Percentiles rank a stretch among this genome's conserved stretches.
phyloP scores from a whole-genome alignment of 2,888 invertebrate genomes.

The Anorthoa munda region DNA sequence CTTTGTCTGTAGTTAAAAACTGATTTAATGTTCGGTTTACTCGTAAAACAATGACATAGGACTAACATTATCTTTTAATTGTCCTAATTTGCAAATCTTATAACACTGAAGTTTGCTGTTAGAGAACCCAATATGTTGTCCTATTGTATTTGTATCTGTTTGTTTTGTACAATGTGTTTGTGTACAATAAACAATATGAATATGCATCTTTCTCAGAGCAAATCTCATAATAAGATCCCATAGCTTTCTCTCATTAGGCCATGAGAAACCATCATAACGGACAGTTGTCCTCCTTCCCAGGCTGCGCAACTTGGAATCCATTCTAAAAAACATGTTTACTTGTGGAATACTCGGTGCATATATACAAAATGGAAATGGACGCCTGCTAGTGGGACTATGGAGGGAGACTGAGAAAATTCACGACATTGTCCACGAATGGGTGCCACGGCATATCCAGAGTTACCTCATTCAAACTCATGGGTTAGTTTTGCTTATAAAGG shows the following conservation, averaged over 20 bases:
- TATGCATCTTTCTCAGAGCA: conserved; percentile 10
- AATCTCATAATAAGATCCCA: conserved; percentile 3
- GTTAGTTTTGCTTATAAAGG: conserved; percentile 58
- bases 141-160: too few species aligned
- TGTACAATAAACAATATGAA: too few species aligned
- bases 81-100: too few species aligned
- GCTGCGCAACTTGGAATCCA: conserved; percentile 79
- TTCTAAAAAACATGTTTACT: conserved; percentile 79
- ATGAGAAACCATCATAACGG: conserved; percentile 49
- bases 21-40: not conserved
- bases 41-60: conserved; percentile 6
- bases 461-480: conserved; percentile 51
- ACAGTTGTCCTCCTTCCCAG: conserved; percentile 76
- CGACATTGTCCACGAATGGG: conserved; percentile 63
- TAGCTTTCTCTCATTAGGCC: conserved; percentile 43
- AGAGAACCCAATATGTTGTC: too few species aligned
- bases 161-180: too few species aligned
- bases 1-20: conserved; percentile 1
- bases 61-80: not conserved
- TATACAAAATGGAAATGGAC: conserved; percentile 77
- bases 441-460: conserved; percentile 53
- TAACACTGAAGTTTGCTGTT: too few species aligned
- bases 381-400: conserved; percentile 78
- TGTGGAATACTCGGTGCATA: conserved; percentile 77
- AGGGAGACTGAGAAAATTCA: conserved; percentile 65